Evolutionary conservation across 2,797 vertebrate species (phyloP).

Genomic region (Coendou prehensilis): DNA sequence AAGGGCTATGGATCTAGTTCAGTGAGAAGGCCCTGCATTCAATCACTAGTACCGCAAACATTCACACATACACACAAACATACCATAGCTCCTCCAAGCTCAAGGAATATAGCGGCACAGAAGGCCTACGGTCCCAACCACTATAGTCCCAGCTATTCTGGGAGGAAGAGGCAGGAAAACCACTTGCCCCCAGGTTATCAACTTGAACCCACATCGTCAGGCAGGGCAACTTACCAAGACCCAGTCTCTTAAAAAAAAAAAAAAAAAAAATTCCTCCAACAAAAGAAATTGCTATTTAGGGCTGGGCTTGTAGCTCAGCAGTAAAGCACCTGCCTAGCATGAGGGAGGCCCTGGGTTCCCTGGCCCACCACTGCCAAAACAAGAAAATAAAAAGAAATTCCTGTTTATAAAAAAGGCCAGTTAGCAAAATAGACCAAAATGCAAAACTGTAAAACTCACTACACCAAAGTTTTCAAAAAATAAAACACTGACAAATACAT

Average conservation of each 20-base stretch:
- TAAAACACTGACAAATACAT: neutral
- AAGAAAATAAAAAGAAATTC: neutral
- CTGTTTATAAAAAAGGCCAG: neutral
- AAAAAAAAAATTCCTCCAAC: neutral
- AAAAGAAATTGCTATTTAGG: constrained; percentile 25
- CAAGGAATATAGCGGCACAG: too few relatives aligned
- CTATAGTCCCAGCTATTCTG: neutral
- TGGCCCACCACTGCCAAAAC: neutral
- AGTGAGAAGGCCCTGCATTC: neutral
- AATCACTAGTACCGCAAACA: neutral
- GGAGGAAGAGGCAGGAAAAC: neutral
- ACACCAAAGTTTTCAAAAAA: constrained; percentile 38
- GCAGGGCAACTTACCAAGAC: neutral
- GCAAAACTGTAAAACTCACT: constrained; percentile 17
- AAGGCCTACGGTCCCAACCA: neutral
- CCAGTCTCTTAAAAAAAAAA: neutral
- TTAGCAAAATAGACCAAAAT: constrained; percentile 53
- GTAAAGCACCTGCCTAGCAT: neutral
- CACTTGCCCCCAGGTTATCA: neutral
- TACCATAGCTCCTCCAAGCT: neutral
- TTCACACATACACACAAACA: neutral
- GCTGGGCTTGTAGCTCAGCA: neutral
- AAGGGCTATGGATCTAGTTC: neutral
- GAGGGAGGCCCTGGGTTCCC: neutral
- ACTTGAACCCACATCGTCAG: neutral